Conservation (phyloP, 2,113 vertebrate species). For the Ginglymostoma cirratum region DNA sequence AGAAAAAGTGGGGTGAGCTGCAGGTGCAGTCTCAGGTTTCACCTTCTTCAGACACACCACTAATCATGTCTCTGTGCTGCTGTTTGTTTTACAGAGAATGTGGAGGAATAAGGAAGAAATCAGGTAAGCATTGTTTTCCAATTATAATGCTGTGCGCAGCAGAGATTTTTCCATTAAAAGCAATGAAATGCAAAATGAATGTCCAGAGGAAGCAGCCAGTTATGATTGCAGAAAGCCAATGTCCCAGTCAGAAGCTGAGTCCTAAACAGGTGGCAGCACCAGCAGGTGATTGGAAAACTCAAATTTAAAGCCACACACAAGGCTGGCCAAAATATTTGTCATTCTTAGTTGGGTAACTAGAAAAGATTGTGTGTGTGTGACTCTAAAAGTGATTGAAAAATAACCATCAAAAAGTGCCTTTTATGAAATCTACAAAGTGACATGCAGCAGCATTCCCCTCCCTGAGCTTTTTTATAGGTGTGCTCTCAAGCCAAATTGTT, state of each 20-base stretch:
- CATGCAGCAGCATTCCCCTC: neutral
- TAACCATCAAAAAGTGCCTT: neutral
- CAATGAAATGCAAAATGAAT: neutral
- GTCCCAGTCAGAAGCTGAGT: neutral
- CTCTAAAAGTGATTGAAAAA: neutral
- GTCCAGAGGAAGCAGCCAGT: neutral
- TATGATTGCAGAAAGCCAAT: neutral
- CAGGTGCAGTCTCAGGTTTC: neutral
- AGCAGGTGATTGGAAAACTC: neutral
- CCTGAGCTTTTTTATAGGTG: neutral
- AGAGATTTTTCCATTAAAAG: neutral
- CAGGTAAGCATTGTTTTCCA: conserved; percentile 31
- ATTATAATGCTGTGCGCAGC: neutral
- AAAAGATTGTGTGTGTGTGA: neutral
- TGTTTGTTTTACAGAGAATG: conserved; percentile 37
- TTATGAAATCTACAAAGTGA: neutral
- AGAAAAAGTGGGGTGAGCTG: neutral
- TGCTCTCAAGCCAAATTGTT: neutral
- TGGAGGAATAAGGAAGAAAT: conserved; percentile 22
- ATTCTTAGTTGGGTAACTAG: neutral
- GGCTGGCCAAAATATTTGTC: neutral
- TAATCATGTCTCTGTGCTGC: conserved; percentile 34
- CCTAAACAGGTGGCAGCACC: neutral
- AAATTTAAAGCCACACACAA: neutral
- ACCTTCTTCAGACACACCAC: neutral